Base-by-base conservation (phyloP, 2,113 vertebrate genomes). In the Protomyctophum bolini region DNA sequence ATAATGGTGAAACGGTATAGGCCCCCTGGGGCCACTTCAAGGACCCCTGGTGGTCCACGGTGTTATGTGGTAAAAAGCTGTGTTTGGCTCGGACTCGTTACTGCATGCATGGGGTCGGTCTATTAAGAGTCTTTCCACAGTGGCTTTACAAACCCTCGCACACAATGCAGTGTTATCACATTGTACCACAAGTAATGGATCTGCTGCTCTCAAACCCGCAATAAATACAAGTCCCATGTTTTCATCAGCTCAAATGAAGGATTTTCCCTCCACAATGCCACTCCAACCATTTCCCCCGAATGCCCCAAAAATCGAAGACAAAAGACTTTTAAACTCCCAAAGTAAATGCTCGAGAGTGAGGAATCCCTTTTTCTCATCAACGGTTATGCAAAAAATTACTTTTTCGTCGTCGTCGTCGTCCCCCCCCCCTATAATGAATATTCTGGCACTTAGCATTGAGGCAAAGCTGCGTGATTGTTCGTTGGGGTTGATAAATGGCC, bases 381-480 rank as follows among this genome's bases (percentile, higher is more conserved):
- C n/a, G 51, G 56, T 6, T 15, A 15, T 28, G 15, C 21, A 21
- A 21, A 28, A 28, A 51, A 51, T 8, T 2, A 51, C 50, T 51
- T 63, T 63, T 48, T 21, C 15, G 8, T 21, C n/a, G n/a, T n/a
- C n/a, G n/a, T n/a, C n/a, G n/a, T n/a, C n/a, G n/a, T 54, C 0
- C 8, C 7, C 57, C 50, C 5, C 11, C 8, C 15, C 15, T 6
- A 29, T 92, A 88, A 92, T 92, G 91, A 92, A 92, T 91, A 91
- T 92, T 92, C 86, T 64, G 73, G 76, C 86, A 91, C 89, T 91
- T 91, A 91, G 85, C 73, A 78, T 78, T 85, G 70, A 84, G 86
- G 86, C 82, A 85, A 87, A 92, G 88, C 85, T 90, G 85, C 79
- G 76, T 85, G 88, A 91, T 91, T 90, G 87, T 92, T 89, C 84